A percentile compares a stretch with the other conserved stretches of the same genome.
Conservation (phyloP, 2,113 vertebrate species). For the Odobenus rosmarus region DNA sequence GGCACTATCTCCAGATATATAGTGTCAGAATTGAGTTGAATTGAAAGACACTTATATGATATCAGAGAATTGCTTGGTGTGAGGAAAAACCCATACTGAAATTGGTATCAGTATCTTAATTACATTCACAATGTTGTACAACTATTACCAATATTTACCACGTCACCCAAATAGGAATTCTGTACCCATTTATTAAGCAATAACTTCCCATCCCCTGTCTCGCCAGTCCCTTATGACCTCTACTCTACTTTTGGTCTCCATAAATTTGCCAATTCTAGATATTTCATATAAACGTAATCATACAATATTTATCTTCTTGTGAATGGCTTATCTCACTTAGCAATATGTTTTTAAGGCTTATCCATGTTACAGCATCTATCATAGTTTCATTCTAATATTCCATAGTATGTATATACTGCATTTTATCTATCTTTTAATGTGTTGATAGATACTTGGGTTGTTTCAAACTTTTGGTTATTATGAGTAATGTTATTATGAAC, state of each 20-base stretch:
- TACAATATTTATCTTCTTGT: background rate
- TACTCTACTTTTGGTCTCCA: background rate
- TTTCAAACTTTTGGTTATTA: background rate
- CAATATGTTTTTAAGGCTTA: background rate
- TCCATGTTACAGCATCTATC: background rate
- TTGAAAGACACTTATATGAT: background rate
- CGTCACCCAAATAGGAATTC: background rate
- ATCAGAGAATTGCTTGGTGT: background rate
- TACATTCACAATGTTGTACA: background rate
- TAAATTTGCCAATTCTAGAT: background rate
- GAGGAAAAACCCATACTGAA: background rate
- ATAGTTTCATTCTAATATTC: background rate
- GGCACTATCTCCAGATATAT: background rate
- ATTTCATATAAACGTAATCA: background rate
- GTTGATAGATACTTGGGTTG: background rate
- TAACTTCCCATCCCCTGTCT: background rate
- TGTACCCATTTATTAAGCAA: background rate
- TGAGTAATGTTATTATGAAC: background rate
- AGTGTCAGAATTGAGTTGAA: background rate
- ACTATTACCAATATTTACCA: background rate
- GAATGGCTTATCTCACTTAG: background rate
- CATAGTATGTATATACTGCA: background rate
- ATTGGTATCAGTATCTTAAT: background rate
- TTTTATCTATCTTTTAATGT: background rate
- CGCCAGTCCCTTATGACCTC: background rate